Conservation (phyloP, 2,888 invertebrate genomes). For the Tridacna crocea region DNA sequence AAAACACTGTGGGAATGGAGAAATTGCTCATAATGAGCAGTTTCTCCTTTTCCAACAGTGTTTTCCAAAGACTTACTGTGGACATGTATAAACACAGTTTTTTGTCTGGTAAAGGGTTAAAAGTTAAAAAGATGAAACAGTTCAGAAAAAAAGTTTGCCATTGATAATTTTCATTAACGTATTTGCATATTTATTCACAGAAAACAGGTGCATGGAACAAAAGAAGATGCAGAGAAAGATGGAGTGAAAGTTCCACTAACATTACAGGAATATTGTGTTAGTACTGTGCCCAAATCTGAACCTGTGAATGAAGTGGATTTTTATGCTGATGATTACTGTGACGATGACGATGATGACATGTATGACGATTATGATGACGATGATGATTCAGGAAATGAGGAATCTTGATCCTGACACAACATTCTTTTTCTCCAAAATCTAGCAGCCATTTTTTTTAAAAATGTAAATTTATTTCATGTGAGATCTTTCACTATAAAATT, state of each 20-base stretch:
- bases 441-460: conserved; percentile 24
- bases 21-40: not conserved
- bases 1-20: not conserved
- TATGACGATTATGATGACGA: conserved; percentile 76
- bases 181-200: conserved; percentile 85
- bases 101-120: too few species aligned
- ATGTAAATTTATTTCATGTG: conserved; percentile 23
- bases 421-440: conserved; percentile 2
- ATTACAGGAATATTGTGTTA: conserved; percentile 98
- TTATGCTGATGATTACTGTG: conserved; percentile 78
- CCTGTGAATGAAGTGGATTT: conserved; percentile 77
- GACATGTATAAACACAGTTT: too few species aligned
- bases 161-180: too few species aligned
- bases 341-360: conserved; percentile 76
- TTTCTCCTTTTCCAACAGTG: not conserved
- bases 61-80: not conserved
- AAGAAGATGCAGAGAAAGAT: conserved; percentile 97
- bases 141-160: too few species aligned
- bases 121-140: too few species aligned
- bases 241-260: conserved; percentile 98
- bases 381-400: conserved; percentile 80
- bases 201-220: conserved; percentile 98
- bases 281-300: conserved; percentile 91
- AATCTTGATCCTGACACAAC: conserved; percentile 68
- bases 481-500: conserved; percentile 1